A percentile compares a stretch with the other conserved stretches of the same genome.
Evolutionary conservation across 2,113 vertebrate species (phyloP).

Genomic region (Grammomys surdaster): DNA sequence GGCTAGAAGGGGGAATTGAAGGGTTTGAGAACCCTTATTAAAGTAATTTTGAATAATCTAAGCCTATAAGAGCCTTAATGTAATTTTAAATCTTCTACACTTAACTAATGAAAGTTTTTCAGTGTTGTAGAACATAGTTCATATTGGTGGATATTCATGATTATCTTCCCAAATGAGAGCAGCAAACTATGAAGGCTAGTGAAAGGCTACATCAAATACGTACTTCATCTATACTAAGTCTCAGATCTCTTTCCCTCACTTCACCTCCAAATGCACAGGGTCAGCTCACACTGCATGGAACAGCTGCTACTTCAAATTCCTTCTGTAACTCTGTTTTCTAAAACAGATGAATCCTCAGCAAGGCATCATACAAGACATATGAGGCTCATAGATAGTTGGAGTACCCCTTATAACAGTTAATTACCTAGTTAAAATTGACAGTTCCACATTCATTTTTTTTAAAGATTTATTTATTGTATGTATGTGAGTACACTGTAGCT

Average conservation of each 20-base stretch:
- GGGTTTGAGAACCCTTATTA: no score
- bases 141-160: not conserved
- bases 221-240: not conserved
- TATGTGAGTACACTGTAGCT: no score
- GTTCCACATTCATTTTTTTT: not conserved
- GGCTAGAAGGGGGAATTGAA: no score
- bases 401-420: not conserved
- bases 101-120: not conserved
- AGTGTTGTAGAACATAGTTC: not conserved
- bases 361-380: not conserved
- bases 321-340: not conserved
- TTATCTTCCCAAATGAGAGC: not conserved
- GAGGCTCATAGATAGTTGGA: not conserved
- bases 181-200: not conserved
- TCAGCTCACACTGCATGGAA: not conserved
- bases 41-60: no score
- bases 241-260: not conserved
- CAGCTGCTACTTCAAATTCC: not conserved
- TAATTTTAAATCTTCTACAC: conserved; percentile 1
- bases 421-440: not conserved
- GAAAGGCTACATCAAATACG: not conserved
- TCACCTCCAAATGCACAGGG: not conserved
- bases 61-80: not conserved
- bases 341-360: not conserved
- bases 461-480: no score